Base-by-base conservation (phyloP, 2,888 invertebrate genomes). In the Lasioglossum villosulum region DNA sequence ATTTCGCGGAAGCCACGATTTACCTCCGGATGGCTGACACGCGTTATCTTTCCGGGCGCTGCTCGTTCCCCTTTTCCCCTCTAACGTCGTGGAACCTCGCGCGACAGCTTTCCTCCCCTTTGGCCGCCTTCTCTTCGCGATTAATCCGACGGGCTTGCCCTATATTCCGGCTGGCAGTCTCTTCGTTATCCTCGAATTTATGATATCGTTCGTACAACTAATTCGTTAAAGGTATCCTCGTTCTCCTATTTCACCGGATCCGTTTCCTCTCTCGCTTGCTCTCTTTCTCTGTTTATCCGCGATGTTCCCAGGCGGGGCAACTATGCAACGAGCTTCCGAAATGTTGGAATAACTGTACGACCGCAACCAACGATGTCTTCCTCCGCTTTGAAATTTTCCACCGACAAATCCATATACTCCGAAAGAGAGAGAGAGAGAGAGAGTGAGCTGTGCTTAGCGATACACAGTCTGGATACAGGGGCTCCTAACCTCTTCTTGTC, bases 1-100 rank as follows among this genome's bases (percentile, higher is more conserved):
- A 84, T 87, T 78, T 75, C 83, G 75, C 73, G 87, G 78, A 87
- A 78, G 78, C 83, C 75, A 73, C 80, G 80, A 89, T 87, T 89
- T 87, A 87, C 78, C 83, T 88, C 78, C 79, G 84, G 80, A 84
- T 73, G 72, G 37, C 76, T 45, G 75, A 81, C 80, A 78, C 80
- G 80, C 81, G 85, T 83, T 82, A 81, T 88, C 80, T 81, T 70
- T 72, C 71, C 66, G 59, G 16, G 27, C 30, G 34, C 68, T 37
- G 48, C 78, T 1, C 30, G 16, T 66, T 16, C 37, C 68, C 37
- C 34, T 10, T 19, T 4, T 66, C 45, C 59, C 45, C 48, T 37
- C 23, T 0, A 1, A 1, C 30, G 16, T 19, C 48, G 8, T n/a
- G 71, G 39, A 14, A 30, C 6, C 63, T 27, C 27, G 59, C 77